Percentiles rank a stretch among this genome's conserved stretches.
Conservation (phyloP, 2,113 vertebrate species). For the Panurus biarmicus region DNA sequence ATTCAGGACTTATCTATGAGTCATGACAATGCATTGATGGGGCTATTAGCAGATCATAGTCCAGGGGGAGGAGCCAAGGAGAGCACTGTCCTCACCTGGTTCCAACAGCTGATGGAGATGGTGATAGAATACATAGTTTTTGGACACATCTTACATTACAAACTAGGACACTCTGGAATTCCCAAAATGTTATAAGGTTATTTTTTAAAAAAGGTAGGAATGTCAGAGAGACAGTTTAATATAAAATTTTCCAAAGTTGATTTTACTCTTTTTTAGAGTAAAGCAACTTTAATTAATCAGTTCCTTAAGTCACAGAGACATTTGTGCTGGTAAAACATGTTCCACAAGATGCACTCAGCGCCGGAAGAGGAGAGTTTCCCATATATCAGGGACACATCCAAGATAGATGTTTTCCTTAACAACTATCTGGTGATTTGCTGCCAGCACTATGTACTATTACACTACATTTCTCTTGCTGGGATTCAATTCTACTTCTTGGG, state of each 20-base stretch:
- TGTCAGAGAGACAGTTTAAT: not conserved
- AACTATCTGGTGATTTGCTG: not conserved
- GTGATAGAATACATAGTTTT: no score
- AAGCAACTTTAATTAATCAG: not conserved
- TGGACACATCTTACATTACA: no score
- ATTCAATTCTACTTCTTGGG: not conserved
- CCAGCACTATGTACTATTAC: not conserved
- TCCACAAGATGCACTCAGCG: not conserved
- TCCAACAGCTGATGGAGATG: no score
- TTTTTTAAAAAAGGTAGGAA: fast-evolving
- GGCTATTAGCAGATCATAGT: no score
- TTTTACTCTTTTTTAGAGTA: not conserved
- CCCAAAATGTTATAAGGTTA: not conserved
- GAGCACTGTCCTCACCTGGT: no score
- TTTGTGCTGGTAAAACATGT: not conserved
- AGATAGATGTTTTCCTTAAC: not conserved
- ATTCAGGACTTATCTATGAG: no score
- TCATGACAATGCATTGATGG: no score
- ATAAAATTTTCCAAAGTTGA: not conserved
- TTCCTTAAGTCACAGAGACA: not conserved
- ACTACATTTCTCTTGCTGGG: not conserved
- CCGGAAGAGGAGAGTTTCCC: not conserved
- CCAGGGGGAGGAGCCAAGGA: no score
- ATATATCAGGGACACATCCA: not conserved
- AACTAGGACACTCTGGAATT: no score